Base-by-base conservation (phyloP, 2,888 invertebrate species). In the Drosophila algonquin region DNA sequence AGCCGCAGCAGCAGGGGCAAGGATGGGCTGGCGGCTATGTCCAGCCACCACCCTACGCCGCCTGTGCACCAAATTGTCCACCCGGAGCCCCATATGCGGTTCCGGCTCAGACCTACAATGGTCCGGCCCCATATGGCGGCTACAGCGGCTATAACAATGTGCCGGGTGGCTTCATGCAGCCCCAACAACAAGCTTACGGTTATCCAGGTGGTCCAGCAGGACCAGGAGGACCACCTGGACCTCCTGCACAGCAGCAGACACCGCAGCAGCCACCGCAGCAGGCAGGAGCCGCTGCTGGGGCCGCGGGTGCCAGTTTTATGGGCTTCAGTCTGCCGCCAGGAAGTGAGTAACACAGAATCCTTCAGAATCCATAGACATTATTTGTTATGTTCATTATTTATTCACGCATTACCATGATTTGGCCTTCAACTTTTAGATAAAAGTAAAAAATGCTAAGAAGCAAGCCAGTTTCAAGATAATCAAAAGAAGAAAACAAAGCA, bases 301-400 rank as follows among this genome's bases (percentile, higher is more conserved):
- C 74, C 1, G 76, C 79, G 16, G 87, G 85, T 0, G 83, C 76
- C 30, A 87, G 82, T 58, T 87, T 82, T 18, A 89, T 90, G 90
- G 92, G 92, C 60, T 91, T 92, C 58, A 89, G 90, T 63, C 80
- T 91, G 77, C 90, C 90, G 14, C 90, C 92, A 58, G 87, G 91
- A 89, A 92, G 92, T 92, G 82, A 92, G 91, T 90, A 78, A 35
- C 1, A 5, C 21, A 21, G 0, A 18, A 32, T 30, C 18, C 12
- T 32, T 18, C 24, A 7, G 6, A 9, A 5, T 8, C 5, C 8
- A 48, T 51, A 55, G 14, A 56, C n/a, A 61, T 7, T 21, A 21
- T 21, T 21, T 3, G 21, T 21, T 21, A 0, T 3, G 44, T 4
- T 21, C 47, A 24, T 53, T 0, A 50, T 6, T 27, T 9, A n/a